Base-by-base conservation (phyloP, 2,888 invertebrate species). In the Spicauda simplicius region DNA sequence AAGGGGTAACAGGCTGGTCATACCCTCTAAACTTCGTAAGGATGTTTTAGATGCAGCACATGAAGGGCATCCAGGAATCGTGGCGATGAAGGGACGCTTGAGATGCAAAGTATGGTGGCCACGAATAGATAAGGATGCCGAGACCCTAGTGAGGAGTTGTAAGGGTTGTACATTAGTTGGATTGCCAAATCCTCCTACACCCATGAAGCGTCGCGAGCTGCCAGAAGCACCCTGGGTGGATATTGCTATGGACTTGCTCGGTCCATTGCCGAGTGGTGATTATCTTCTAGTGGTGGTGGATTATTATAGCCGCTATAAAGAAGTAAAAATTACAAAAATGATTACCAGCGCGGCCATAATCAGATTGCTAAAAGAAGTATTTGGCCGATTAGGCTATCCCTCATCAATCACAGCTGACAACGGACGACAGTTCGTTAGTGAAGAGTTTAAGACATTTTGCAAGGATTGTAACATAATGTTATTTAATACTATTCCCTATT, bases 71-170 rank as follows among this genome's bases (percentile, higher is more conserved):
- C 82, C 65, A n/a, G n/a, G n/a, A n/a, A n/a, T n/a, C n/a, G n/a
- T n/a, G n/a, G n/a, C n/a, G n/a, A n/a, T n/a, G n/a, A 84, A 83
- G 64, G 67, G 70, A 6, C 68, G 81, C 16, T 63, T 84, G 2
- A 61, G 84, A 5, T 74, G 77, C 0, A 84, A 84, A 73, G 84
- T 83, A 3, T 84, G 82, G 80, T 83, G 83, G 81, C 80, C 81
- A 7, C 68, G n/a, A n/a, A n/a, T n/a, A n/a, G n/a, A n/a, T n/a
- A n/a, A n/a, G n/a, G n/a, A n/a, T n/a, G n/a, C n/a, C 10, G 67
- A 72, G 50, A 19, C 20, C 0, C 52, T 70, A 54, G 56, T 64
- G 16, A 70, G 64, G 18, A 45, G 50, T 19, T 68, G 64, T 50
- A 72, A 70, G 63, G 70, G 75, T 0, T 77, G 75, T 30, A 74